phyloP scores from a whole-genome alignment of 1,140 invertebrate species.

The Mylabris phalerata region DNA sequence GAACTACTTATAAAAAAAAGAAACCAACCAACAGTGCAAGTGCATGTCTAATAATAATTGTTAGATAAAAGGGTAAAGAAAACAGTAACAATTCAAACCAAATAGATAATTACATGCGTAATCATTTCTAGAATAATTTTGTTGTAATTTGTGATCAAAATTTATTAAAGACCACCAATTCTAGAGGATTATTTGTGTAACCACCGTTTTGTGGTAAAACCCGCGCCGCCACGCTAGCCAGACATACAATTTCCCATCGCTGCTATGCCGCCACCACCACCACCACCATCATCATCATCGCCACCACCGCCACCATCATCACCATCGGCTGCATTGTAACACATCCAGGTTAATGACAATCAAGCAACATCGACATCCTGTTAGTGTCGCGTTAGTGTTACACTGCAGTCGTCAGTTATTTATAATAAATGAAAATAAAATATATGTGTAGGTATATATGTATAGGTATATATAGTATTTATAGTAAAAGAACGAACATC shows the following conservation, averaged over 20 bases:
- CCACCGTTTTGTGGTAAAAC: conserved; percentile 6
- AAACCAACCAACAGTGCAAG: background rate
- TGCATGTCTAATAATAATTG: background rate
- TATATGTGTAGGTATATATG: background rate
- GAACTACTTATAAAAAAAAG: conserved; percentile 2
- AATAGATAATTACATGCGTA: conserved; percentile 8
- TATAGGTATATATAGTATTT: background rate
- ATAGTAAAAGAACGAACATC: conserved; percentile 32
- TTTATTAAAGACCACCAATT: conserved; percentile 7
- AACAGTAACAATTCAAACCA: conserved; percentile 10
- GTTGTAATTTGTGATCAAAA: background rate
- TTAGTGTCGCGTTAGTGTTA: conserved; percentile 41
- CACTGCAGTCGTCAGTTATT: conserved; percentile 43
- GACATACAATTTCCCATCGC: conserved; percentile 30
- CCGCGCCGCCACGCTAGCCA: conserved; percentile 27
- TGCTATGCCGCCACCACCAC: conserved; percentile 24
- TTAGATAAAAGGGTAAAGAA: background rate
- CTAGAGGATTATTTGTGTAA: conserved; percentile 9
- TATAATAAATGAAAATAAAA: conserved; percentile 17
- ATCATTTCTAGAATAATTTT: background rate
- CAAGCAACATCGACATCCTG: conserved; percentile 25
- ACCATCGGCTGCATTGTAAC: conserved; percentile 42
- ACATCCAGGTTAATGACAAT: conserved; percentile 32
- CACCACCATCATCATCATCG: conserved; percentile 28
- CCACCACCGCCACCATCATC: conserved; percentile 21